Percentiles rank a stretch among this genome's conserved stretches.
phyloP scores from a whole-genome alignment of 2,888 invertebrate species.

The Ennomos fuscantarius region DNA sequence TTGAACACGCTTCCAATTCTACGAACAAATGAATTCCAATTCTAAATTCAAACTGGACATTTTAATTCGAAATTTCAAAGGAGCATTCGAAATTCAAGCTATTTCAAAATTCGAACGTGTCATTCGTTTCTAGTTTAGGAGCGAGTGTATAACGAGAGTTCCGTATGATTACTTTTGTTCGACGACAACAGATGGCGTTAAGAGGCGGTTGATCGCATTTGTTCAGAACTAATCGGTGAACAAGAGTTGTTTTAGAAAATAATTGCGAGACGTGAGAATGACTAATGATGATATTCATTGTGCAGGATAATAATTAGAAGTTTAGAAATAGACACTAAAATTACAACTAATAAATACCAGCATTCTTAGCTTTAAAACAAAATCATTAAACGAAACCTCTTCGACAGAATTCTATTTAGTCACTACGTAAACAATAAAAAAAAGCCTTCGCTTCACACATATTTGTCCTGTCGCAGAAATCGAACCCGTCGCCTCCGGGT shows the following conservation, averaged over 20 bases:
- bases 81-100: constrained; percentile 21
- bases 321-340: too few species aligned
- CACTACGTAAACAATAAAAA: too few species aligned
- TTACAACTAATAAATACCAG: too few species aligned
- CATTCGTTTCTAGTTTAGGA: constrained; percentile 47
- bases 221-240: constrained; percentile 43
- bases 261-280: constrained; percentile 35
- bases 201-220: constrained; percentile 48
- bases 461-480: too few species aligned
- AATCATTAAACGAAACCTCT: too few species aligned
- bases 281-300: not conserved
- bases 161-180: constrained; percentile 62
- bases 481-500: too few species aligned
- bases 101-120: constrained; percentile 47
- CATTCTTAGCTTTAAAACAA: too few species aligned
- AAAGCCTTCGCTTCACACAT: too few species aligned
- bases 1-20: constrained; percentile 9
- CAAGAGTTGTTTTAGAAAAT: constrained; percentile 37
- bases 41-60: constrained; percentile 21
- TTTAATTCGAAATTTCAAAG: constrained; percentile 46
- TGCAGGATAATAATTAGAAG: too few species aligned
- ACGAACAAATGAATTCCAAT: constrained; percentile 12
- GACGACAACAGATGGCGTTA: constrained; percentile 59
- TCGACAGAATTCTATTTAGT: too few species aligned
- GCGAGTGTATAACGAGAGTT: constrained; percentile 50